Conservation (phyloP, 2,888 invertebrate genomes). For the Parnassius apollo region DNA sequence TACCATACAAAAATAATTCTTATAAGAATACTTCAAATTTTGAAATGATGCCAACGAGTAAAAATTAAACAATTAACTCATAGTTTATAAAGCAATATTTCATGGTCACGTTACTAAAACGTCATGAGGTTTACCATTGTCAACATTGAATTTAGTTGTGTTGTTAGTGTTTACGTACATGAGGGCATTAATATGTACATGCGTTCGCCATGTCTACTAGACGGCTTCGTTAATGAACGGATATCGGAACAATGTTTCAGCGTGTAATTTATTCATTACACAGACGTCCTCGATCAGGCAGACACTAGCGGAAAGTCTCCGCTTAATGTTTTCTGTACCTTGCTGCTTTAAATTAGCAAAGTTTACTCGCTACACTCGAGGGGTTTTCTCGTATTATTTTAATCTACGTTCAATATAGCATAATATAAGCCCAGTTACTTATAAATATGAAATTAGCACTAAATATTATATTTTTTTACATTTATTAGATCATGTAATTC, state of each 20-base stretch:
- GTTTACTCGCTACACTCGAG: constrained; percentile 30
- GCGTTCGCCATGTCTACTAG: constrained; percentile 47
- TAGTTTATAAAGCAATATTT: constrained; percentile 34
- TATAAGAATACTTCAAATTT: constrained; percentile 9
- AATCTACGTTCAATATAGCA: no score
- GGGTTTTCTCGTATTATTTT: not conserved
- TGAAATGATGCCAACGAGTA: constrained; percentile 11
- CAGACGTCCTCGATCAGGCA: constrained; percentile 74
- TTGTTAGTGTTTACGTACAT: constrained; percentile 32
- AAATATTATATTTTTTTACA: not conserved
- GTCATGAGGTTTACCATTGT: constrained; percentile 56
- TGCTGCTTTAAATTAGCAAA: constrained; percentile 35
- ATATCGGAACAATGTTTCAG: constrained; percentile 77
- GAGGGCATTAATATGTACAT: constrained; percentile 43
- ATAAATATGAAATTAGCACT: not conserved
- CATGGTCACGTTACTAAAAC: constrained; percentile 51
- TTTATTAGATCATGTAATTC: no score
- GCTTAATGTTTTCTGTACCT: constrained; percentile 57
- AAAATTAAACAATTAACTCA: constrained; percentile 13
- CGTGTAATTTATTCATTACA: constrained; percentile 81
- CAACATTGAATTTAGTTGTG: constrained; percentile 64
- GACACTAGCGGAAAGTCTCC: constrained; percentile 71
- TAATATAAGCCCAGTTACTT: no score
- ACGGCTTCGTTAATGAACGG: constrained; percentile 68
- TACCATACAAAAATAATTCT: not conserved